Evolutionary conservation across 2,113 vertebrate species (phyloP).

Genomic region (Eptesicus fuscus): DNA sequence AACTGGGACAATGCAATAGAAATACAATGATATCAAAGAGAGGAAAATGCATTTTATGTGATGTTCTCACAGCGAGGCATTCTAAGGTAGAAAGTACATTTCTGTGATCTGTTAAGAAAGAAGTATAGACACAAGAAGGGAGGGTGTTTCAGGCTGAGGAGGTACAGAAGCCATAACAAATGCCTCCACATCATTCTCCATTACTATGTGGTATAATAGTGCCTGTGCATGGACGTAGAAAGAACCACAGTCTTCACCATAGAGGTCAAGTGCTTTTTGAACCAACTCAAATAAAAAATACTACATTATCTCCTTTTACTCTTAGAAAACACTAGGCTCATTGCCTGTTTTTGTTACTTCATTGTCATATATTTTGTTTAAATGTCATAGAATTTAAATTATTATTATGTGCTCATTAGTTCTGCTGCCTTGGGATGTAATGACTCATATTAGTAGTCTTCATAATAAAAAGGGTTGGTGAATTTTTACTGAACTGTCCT

Average conservation of each 20-base stretch:
- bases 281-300: conserved; percentile 16
- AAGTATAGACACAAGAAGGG: neutral
- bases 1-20: neutral
- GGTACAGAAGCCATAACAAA: neutral
- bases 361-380: conserved; percentile 57
- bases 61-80: neutral
- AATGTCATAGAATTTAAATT: conserved; percentile 51
- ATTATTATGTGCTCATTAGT: conserved; percentile 61
- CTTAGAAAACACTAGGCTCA: conserved; percentile 20
- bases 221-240: neutral
- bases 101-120: neutral
- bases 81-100: neutral
- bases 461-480: conserved; percentile 61
- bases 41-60: neutral
- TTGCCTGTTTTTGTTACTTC: conserved; percentile 41
- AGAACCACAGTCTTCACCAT: neutral
- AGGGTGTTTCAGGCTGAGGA: neutral
- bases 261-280: neutral
- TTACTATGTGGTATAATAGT: neutral
- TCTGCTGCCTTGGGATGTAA: conserved; percentile 60
- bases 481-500: conserved; percentile 59
- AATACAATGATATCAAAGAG: neutral
- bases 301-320: neutral
- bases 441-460: conserved; percentile 62
- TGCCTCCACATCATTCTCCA: neutral